Percentiles rank a stretch among this genome's conserved stretches.
These are phyloP conservation scores for Xiphorhynchus elegans DNA, from an alignment of 2,113 vertebrate species.

Conservation along the genomic window DNA sequence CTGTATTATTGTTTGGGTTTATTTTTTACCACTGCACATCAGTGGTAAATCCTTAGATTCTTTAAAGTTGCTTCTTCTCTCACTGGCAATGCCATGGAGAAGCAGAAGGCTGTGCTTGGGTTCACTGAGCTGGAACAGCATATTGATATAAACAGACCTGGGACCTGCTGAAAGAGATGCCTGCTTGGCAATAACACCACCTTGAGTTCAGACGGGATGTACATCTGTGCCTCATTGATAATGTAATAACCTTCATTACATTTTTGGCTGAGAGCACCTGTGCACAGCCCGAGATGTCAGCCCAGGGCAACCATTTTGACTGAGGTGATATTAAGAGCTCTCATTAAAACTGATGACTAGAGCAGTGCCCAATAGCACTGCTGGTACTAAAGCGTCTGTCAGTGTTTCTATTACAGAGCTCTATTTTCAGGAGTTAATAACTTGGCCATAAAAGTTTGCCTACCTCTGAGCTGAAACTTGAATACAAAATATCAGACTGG, in stretches of 20 bases:
- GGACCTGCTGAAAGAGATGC: constrained; percentile 56
- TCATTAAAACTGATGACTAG: constrained; percentile 73
- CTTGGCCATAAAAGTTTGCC: neutral
- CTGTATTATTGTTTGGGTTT: neutral
- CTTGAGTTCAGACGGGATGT: constrained; percentile 65
- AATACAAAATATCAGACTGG: neutral
- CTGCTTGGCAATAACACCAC: constrained; percentile 66
- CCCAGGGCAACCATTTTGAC: constrained; percentile 74
- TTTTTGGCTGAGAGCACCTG: constrained; percentile 77
- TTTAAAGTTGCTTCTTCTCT: neutral
- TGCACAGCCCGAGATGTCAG: constrained; percentile 65
- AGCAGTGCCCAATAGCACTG: constrained; percentile 3
- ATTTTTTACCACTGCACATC: neutral
- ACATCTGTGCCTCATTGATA: constrained; percentile 78
- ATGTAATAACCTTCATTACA: constrained; percentile 76
- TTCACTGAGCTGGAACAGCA: constrained; percentile 74
- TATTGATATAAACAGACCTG: constrained; percentile 62
- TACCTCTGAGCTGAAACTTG: constrained; percentile 9
- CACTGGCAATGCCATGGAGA: neutral
- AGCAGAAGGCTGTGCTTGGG: constrained; percentile 72
- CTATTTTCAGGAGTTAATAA: constrained; percentile 61
- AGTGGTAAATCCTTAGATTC: neutral
- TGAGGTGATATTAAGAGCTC: constrained; percentile 72
- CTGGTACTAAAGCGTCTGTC: constrained; percentile 29
- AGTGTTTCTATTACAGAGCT: constrained; percentile 18